These are phyloP conservation scores for Heliconius hortense DNA, from an alignment of 2,888 invertebrate species.

Conservation along the genomic window DNA sequence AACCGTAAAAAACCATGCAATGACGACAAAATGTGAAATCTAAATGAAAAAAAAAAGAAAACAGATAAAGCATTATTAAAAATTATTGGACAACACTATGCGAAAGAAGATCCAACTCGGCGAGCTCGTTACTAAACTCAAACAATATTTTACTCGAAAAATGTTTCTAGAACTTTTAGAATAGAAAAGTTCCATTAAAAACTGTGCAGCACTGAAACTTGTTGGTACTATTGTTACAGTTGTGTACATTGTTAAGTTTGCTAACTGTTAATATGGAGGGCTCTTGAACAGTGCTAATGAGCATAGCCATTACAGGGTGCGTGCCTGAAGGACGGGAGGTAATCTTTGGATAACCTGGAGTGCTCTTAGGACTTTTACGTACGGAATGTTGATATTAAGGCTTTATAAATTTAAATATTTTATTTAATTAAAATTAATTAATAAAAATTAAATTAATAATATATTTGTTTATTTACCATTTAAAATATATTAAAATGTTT, in stretches of 20 bases:
- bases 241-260: conserved; percentile 47
- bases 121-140: conserved; percentile 33
- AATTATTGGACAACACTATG: conserved; percentile 24
- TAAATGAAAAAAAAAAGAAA: neutral
- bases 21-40: neutral
- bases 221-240: conserved; percentile 42
- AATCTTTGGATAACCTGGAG: conserved; percentile 29
- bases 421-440: too few species aligned
- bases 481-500: too few species aligned
- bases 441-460: too few species aligned
- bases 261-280: conserved; percentile 45
- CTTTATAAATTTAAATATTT: neutral
- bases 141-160: conserved; percentile 36
- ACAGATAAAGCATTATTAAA: conserved; percentile 19
- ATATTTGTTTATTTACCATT: too few species aligned
- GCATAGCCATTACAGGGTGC: conserved; percentile 48
- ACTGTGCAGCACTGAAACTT: conserved; percentile 43
- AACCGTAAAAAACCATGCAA: neutral
- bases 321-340: conserved; percentile 33
- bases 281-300: conserved; percentile 49
- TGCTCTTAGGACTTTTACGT: conserved; percentile 19
- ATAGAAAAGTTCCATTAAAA: conserved; percentile 46
- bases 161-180: conserved; percentile 39
- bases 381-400: neutral
- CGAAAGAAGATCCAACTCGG: conserved; percentile 21